Evolutionary conservation across 2,888 invertebrate genomes (phyloP), one percentile per base, ranked within the genome.

Genomic region (Sepiola atlantica): DNA sequence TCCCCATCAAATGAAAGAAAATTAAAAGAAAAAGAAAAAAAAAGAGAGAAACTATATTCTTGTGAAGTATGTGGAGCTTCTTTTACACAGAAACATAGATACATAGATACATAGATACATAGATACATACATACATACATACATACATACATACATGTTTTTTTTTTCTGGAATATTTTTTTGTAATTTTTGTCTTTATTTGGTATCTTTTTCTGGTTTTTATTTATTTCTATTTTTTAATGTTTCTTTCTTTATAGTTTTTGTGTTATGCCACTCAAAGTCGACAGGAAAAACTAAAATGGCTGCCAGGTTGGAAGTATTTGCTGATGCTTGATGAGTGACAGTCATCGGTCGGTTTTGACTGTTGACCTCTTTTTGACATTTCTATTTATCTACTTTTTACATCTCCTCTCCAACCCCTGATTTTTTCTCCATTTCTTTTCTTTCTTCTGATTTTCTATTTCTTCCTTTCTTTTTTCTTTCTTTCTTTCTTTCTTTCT

Each of bases 361-460:
- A 77, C 77, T n/a, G 77, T 77, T 77, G n/a, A 77, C 77, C n/a
- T 77, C 77, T 32, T n/a, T n/a, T 77, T 77, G 77, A 32, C 77
- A n/a, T 77, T 77, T 77, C 77, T 77, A n/a, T n/a, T 32, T n/a
- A 77, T 77, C 77, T n/a, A 77, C 10, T 2, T 77, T 32, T 18
- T 12, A 77, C 10, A 12, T 12, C 10, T 32, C 32, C 61, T 24
- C 3, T 10, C 28, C 61, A 0, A 21, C 24, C 21, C 24, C 28
- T 1, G 21, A 21, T 21, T 24, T 61, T 24, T 77, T n/a, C n/a
- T 2, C 45, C 45, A 45, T n/a, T n/a, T 77, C 14, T 16, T 77
- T 45, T 8, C 14, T 16, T 77, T n/a, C n/a, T 77, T n/a, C n/a
- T 77, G 77, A 4, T 77, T 77, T 77, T n/a, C 77, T 3, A 16